These are phyloP conservation scores for Hydrotaea cyrtoneurina DNA, from an alignment of 2,888 invertebrate genomes.

Conservation along the genomic window DNA sequence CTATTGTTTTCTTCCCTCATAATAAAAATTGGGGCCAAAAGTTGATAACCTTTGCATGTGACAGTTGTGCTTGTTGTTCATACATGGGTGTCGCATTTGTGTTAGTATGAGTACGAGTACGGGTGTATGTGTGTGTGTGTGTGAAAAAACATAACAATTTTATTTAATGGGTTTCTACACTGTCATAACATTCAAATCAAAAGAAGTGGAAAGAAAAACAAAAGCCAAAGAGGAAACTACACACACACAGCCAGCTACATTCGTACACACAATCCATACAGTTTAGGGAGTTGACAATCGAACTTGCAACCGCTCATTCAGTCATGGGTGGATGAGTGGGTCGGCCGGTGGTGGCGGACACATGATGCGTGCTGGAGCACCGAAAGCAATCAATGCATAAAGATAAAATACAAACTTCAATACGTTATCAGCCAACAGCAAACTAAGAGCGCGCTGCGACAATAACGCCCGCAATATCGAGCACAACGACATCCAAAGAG, in stretches of 20 bases:
- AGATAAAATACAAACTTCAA: constrained; percentile 38
- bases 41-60: not conserved
- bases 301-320: not conserved
- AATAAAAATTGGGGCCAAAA: not conserved
- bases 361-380: constrained; percentile 5
- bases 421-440: constrained; percentile 6
- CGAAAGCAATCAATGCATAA: constrained; percentile 39
- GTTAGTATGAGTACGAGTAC: not conserved
- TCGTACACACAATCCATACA: not conserved
- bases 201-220: constrained; percentile 19
- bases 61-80: not conserved
- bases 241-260: not conserved
- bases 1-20: too few species aligned
- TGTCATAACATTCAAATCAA: constrained; percentile 43
- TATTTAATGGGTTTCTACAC: constrained; percentile 36
- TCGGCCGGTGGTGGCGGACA: not conserved
- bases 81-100: not conserved
- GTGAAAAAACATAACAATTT: constrained; percentile 35
- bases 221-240: constrained; percentile 14
- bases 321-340: not conserved
- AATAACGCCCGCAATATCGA: not conserved
- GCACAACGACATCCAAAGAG: constrained; percentile 6
- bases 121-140: not conserved
- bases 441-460: constrained; percentile 8
- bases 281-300: constrained; percentile 20